Conservation (phyloP, 2,888 invertebrate genomes). For the Caenorhabditis auriculariae region DNA sequence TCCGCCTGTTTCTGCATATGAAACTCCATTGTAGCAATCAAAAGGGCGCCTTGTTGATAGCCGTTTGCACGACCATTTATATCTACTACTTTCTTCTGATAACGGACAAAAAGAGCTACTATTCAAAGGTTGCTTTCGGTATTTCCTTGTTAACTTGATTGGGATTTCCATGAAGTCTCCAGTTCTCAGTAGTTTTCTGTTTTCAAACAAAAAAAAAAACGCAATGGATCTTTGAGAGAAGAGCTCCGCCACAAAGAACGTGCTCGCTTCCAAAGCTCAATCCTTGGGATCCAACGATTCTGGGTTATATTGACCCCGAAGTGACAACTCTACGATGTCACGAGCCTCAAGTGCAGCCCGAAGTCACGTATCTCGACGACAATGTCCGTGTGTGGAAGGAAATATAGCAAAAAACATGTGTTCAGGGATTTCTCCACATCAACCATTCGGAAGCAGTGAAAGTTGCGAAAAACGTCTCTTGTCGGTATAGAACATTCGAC, state of each 20-base stretch:
- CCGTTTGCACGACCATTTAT: too few species aligned
- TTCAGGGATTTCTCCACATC: conserved; percentile 31
- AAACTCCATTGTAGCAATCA: too few species aligned
- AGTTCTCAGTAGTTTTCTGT: neutral
- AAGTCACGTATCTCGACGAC: conserved; percentile 38
- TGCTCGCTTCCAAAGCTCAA: conserved; percentile 46
- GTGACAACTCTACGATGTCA: conserved; percentile 34
- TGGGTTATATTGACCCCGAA: conserved; percentile 30
- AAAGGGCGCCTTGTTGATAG: too few species aligned
- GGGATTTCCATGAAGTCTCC: too few species aligned
- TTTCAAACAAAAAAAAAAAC: neutral
- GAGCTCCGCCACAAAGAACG: conserved; percentile 7
- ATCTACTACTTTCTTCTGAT: too few species aligned
- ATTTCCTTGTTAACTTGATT: too few species aligned
- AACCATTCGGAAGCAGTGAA: conserved; percentile 25
- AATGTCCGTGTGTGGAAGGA: conserved; percentile 11
- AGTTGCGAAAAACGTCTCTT: conserved; percentile 22
- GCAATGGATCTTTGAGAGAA: conserved; percentile 1
- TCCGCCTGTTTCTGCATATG: too few species aligned
- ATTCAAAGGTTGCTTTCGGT: too few species aligned
- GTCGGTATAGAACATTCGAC: conserved; percentile 49
- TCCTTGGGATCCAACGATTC: conserved; percentile 56
- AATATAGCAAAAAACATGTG: neutral
- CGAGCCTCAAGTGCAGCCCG: conserved; percentile 43
- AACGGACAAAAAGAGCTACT: too few species aligned